Evolutionary conservation across 2,113 vertebrate species (phyloP).

Genomic region (Peromyscus polionotus): DNA sequence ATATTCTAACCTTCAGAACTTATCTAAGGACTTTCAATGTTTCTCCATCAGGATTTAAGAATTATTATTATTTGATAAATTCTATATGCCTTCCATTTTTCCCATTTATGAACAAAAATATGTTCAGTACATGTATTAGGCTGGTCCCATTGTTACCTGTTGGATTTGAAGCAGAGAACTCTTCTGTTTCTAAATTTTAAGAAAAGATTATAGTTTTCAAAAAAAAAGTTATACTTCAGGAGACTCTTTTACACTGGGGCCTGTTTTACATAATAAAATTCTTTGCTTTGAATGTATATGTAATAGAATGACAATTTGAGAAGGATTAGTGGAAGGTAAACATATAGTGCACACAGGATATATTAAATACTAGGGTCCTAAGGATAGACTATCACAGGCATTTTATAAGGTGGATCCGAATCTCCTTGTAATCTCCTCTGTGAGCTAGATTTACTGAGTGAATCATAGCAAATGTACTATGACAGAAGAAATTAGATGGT

Average conservation of each 20-base stretch:
- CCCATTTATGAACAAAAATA: not conserved
- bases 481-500: not conserved
- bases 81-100: not conserved
- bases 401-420: not conserved
- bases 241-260: not conserved
- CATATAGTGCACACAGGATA: not conserved
- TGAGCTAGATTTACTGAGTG: not conserved
- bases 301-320: not conserved
- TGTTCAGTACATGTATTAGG: not conserved
- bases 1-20: not conserved
- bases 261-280: not conserved
- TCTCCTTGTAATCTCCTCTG: not conserved
- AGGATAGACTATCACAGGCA: not conserved
- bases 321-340: not conserved
- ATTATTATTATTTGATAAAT: not conserved
- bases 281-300: not conserved
- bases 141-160: not conserved
- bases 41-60: not conserved
- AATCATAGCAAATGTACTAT: not conserved
- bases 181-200: not conserved
- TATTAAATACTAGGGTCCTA: not conserved
- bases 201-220: not conserved
- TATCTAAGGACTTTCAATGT: not conserved
- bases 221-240: not conserved
- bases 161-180: not conserved